These are phyloP conservation scores for Cygnus buccinator DNA, from an alignment of 2,113 vertebrate species.

Conservation along the genomic window DNA sequence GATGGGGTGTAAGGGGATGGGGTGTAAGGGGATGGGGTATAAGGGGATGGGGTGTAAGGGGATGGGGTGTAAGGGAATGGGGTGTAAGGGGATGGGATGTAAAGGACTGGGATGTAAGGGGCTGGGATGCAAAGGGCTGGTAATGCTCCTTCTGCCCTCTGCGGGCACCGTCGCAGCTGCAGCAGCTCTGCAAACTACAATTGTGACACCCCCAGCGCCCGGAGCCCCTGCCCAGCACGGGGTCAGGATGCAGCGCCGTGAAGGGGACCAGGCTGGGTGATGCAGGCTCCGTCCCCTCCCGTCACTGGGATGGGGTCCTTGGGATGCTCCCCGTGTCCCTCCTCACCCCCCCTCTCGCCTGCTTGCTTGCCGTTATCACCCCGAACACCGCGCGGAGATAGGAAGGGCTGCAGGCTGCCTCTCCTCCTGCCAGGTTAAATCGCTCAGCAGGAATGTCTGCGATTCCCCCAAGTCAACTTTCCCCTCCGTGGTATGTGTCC, in stretches of 20 bases:
- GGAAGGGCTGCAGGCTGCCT: constrained; percentile 39
- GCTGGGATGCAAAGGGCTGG: not conserved
- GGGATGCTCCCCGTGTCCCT: fast-evolving
- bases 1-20: no score
- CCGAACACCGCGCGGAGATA: not conserved
- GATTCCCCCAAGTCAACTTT: constrained; percentile 71
- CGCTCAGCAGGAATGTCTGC: constrained; percentile 71
- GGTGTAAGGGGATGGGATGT: no score
- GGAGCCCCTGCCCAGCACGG: not conserved
- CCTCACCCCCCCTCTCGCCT: not conserved
- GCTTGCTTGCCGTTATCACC: not conserved
- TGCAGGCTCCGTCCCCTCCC: not conserved
- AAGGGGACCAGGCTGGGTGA: fast-evolving
- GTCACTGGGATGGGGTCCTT: fast-evolving
- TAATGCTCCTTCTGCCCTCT: not conserved
- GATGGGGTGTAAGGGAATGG: no score
- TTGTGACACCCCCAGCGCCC: not conserved
- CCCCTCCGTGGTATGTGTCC: constrained; percentile 53
- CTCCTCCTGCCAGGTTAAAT: constrained; percentile 71
- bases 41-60: no score
- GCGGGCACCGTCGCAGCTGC: fast-evolving
- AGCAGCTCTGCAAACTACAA: not conserved
- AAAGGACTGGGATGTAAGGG: no score
- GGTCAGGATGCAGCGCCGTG: fast-evolving
- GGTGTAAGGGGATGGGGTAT: no score